Evolutionary conservation across 2,888 invertebrate species (phyloP), one percentile per base, ranked within the genome.

Genomic region (Acrocyrtus sp.): DNA sequence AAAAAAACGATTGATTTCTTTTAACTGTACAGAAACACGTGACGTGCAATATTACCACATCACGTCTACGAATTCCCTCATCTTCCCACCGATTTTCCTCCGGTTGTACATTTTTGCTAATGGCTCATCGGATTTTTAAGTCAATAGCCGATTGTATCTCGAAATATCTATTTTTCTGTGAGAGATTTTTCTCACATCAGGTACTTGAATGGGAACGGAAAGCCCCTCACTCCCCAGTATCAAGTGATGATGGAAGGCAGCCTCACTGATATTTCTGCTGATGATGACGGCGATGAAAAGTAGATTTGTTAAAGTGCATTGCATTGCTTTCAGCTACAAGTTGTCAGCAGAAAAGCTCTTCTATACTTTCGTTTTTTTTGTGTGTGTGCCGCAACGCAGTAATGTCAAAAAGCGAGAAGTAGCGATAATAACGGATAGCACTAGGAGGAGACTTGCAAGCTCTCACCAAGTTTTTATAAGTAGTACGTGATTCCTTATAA

Each of bases 221-320:
- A n/a, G n/a, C n/a, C n/a, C n/a, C n/a, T n/a, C n/a, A n/a, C n/a
- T n/a, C n/a, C n/a, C n/a, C n/a, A n/a, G n/a, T n/a, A n/a, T n/a
- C n/a, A 34, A 34, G 34, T 34, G 34, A 34, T 12, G 12, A 34
- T 5, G 34, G 34, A 34, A 34, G 34, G 12, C 12, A 34, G 34
- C 34, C 5, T 8, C 34, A 34, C 12, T n/a, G n/a, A n/a, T n/a
- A n/a, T 34, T 34, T 34, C 12, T 34, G 34, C 12, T 34, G n/a
- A n/a, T 34, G 34, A 34, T 56, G 56, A 27, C 19, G 34, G 19
- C 39, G 56, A 12, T 56, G 56, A 56, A 56, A 56, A 39, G 56
- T 56, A 19, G 56, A 27, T 56, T 56, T 27, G 56, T 56, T 34
- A 34, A 56, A 58, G 43, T 58, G 26, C 45, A 58, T n/a, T 34